Percentiles rank a stretch among this genome's conserved stretches.
phyloP scores from a whole-genome alignment of 2,888 invertebrate genomes.

The Odontocerum albicorne region DNA sequence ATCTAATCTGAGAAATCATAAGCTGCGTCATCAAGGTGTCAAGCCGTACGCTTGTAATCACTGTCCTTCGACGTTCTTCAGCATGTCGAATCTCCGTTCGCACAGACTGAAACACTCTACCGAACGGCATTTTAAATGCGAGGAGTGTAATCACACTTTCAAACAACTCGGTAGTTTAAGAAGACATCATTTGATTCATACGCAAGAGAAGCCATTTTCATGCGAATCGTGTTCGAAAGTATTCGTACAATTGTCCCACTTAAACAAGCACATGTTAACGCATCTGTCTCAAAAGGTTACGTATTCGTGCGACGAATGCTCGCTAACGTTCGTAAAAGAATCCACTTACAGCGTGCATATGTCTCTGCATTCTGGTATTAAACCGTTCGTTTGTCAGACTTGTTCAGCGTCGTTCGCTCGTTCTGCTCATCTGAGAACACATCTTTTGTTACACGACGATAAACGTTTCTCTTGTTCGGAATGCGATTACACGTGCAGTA shows the following conservation, averaged over 20 bases:
- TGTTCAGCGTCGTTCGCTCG: neutral
- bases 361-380: neutral
- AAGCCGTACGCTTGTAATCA: neutral
- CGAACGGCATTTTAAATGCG: neutral
- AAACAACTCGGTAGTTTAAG: neutral
- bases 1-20: neutral
- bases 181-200: neutral
- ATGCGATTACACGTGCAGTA: neutral
- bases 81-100: neutral
- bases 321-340: neutral
- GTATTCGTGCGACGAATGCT: neutral
- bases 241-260: neutral
- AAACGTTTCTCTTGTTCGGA: neutral
- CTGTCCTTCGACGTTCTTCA: neutral
- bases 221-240: neutral
- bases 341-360: neutral
- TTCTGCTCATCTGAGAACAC: neutral
- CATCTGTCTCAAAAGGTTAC: neutral
- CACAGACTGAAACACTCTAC: neutral
- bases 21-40: neutral
- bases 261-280: neutral
- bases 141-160: neutral
- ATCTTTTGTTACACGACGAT: neutral
- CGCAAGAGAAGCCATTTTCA: neutral
- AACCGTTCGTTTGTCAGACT: neutral